Evolutionary conservation across 2,113 vertebrate genomes (phyloP).

Genomic region (Rhagologus leucostigma): DNA sequence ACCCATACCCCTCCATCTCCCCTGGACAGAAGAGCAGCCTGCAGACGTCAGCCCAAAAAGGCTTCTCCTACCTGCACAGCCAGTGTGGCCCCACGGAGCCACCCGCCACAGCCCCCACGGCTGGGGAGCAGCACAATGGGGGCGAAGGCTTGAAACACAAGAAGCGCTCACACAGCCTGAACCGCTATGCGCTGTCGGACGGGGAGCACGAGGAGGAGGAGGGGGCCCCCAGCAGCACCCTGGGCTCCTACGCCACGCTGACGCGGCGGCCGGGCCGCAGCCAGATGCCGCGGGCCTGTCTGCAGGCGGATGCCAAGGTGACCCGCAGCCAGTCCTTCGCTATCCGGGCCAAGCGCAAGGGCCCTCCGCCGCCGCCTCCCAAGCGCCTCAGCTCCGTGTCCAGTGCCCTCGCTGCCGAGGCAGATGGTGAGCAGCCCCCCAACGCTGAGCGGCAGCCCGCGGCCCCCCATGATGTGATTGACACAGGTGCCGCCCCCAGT

Average conservation of each 20-base stretch:
- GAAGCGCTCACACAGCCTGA: conserved; percentile 81
- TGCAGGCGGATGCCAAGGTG: conserved; percentile 47
- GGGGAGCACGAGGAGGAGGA: conserved; percentile 85
- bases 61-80: conserved; percentile 61
- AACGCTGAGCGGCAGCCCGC: conserved; percentile 8
- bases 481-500: not conserved
- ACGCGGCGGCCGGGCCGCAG: conserved; percentile 77
- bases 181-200: conserved; percentile 83
- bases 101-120: not conserved
- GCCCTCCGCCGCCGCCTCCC: conserved; percentile 67
- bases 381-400: conserved; percentile 81
- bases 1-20: not conserved
- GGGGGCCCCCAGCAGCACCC: conserved; percentile 55
- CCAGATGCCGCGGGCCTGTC: conserved; percentile 47
- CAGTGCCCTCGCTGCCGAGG: not conserved
- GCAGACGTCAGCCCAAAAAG: conserved; percentile 40
- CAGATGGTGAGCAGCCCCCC: not conserved
- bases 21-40: conserved; percentile 19
- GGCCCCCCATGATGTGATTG: not conserved
- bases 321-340: conserved; percentile 81
- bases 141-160: conserved; percentile 67
- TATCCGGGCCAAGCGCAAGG: conserved; percentile 82
- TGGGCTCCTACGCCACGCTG: conserved; percentile 87
- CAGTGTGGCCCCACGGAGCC: not conserved
- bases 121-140: not conserved